Conservation (phyloP, 2,797 vertebrate species). For the Sparidentex hasta region DNA sequence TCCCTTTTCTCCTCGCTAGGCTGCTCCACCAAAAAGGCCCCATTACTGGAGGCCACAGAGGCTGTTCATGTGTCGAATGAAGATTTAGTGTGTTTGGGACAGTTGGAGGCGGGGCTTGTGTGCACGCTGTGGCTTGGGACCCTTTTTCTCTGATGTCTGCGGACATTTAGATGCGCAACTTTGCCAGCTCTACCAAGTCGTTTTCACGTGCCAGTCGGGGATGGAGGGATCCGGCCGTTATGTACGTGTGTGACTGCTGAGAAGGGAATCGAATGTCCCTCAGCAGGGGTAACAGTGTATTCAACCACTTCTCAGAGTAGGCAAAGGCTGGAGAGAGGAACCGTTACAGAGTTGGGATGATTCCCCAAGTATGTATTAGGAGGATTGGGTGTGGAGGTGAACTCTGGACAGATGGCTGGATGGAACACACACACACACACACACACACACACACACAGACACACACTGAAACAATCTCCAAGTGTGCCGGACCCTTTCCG, state of each 20-base stretch:
- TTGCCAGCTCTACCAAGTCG: not conserved
- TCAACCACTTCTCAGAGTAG: conserved; percentile 31
- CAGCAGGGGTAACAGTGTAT: conserved; percentile 24
- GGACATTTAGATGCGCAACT: conserved; percentile 20
- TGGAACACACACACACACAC: conserved; percentile 28
- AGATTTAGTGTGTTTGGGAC: conserved; percentile 24
- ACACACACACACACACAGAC: conserved; percentile 16
- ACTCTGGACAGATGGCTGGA: conserved; percentile 63
- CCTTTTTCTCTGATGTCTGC: conserved; percentile 9
- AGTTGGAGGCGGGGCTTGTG: not conserved
- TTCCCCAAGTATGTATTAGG: conserved; percentile 59
- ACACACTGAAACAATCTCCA: conserved; percentile 12
- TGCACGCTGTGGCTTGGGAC: not conserved
- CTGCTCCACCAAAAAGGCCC: conserved; percentile 27
- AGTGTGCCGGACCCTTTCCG: conserved; percentile 46
- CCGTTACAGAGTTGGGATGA: conserved; percentile 41
- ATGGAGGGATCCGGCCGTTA: not conserved
- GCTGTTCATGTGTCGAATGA: conserved; percentile 53
- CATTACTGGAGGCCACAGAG: conserved; percentile 25
- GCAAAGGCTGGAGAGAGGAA: conserved; percentile 42
- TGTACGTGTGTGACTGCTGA: not conserved
- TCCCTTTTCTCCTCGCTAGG: conserved; percentile 35
- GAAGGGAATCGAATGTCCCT: conserved; percentile 15
- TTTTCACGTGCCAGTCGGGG: conserved; percentile 2
- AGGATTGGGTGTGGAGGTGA: conserved; percentile 70